A percentile compares a stretch with the other conserved stretches of the same genome.
phyloP scores from a whole-genome alignment of 2,113 vertebrate genomes.

The Pluvialis apricaria region DNA sequence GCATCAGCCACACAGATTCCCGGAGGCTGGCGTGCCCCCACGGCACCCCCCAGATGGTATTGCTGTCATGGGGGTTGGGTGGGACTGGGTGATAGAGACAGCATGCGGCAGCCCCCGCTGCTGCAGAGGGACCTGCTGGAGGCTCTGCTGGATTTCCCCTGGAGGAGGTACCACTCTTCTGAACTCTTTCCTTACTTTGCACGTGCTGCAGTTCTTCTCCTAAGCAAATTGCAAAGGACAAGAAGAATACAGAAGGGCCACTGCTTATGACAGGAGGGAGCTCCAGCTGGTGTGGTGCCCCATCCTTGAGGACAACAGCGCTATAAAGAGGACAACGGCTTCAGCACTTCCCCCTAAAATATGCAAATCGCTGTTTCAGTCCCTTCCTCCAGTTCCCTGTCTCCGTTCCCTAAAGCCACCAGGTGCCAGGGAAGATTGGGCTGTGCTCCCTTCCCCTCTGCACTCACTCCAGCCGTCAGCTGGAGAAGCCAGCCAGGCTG shows the following conservation, averaged over 20 bases:
- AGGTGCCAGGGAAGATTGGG: background rate
- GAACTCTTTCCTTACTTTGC: background rate
- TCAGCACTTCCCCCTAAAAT: background rate
- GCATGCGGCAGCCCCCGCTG: background rate
- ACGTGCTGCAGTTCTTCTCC: background rate
- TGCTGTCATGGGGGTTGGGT: background rate
- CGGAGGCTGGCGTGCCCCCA: too few relatives aligned
- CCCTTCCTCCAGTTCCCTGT: background rate
- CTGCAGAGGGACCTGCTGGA: background rate
- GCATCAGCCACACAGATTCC: fast-evolving
- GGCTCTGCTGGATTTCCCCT: background rate
- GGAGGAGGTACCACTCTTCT: background rate
- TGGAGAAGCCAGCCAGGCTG: background rate
- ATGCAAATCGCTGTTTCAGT: background rate
- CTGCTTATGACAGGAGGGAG: background rate
- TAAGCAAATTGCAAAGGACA: background rate
- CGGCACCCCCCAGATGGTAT: fast-evolving
- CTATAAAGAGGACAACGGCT: background rate
- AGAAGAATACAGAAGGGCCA: background rate
- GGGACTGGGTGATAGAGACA: background rate
- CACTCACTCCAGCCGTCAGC: background rate
- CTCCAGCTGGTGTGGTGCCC: background rate
- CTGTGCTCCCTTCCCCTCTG: background rate
- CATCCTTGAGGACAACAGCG: background rate
- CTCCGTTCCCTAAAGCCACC: too few relatives aligned